A percentile compares a stretch with the other conserved stretches of the same genome.
Conservation (phyloP, 2,113 vertebrate genomes). For the Neotragus moschatus region DNA sequence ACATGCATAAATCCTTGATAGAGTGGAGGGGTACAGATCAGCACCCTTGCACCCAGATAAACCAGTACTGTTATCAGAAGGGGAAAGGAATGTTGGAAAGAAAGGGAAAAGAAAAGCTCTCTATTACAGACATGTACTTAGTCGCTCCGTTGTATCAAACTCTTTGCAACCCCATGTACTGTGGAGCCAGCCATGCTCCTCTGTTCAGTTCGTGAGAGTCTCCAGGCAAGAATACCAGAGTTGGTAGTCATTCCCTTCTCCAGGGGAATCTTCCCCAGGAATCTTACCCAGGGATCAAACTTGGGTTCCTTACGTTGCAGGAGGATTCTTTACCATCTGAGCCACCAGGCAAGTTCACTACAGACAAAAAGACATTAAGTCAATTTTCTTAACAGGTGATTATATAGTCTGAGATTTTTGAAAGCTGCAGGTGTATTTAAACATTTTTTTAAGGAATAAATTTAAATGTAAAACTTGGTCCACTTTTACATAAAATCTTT, state of each 20-base stretch:
- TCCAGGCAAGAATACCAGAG: neutral
- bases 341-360: neutral
- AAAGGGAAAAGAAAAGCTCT: neutral
- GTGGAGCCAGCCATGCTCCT: neutral
- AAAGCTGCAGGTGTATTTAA: neutral
- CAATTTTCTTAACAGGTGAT: neutral
- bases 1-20: neutral
- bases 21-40: accelerated
- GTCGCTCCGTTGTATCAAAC: accelerated
- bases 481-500: neutral
- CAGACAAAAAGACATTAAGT: neutral
- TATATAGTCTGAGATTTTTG: neutral
- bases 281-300: neutral
- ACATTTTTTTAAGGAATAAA: neutral
- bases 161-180: neutral
- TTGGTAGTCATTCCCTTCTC: neutral
- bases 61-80: neutral
- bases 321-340: neutral
- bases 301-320: neutral
- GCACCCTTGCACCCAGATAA: neutral
- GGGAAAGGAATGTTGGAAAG: neutral
- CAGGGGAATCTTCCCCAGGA: neutral
- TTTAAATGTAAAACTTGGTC: neutral
- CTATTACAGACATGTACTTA: neutral
- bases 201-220: neutral